phyloP scores from a whole-genome alignment of 1,140 invertebrate genomes.

The Maconellicoccus hirsutus region DNA sequence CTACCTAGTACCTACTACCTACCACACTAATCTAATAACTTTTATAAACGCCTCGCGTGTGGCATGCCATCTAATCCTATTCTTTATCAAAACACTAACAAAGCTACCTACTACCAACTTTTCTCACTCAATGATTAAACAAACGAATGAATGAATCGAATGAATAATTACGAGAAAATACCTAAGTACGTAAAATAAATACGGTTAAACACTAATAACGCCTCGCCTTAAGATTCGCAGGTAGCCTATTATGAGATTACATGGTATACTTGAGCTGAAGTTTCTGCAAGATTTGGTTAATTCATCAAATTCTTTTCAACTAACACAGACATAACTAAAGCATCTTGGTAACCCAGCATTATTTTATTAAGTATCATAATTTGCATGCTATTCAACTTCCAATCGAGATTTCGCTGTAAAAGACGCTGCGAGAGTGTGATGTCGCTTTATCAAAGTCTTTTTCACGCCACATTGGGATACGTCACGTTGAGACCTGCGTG shows the following conservation, averaged over 20 bases:
- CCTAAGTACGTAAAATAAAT: too few relatives aligned
- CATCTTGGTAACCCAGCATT: background rate
- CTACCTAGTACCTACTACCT: background rate
- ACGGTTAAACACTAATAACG: background rate
- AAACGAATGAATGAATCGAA: background rate
- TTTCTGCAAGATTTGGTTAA: background rate
- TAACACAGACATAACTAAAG: constrained; percentile 9
- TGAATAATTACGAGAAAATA: too few relatives aligned
- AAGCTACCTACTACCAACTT: background rate
- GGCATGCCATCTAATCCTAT: background rate
- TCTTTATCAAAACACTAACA: background rate
- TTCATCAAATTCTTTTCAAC: constrained; percentile 6
- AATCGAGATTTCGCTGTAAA: too few relatives aligned
- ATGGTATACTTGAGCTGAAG: constrained; percentile 8
- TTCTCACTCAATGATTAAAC: too few relatives aligned
- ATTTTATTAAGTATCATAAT: background rate
- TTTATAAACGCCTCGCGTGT: background rate
- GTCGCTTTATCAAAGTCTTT: too few relatives aligned
- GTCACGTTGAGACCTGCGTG: too few relatives aligned
- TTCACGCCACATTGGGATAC: too few relatives aligned
- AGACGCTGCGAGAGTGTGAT: too few relatives aligned
- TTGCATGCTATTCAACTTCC: background rate
- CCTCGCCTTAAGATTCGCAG: background rate
- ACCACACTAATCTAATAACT: background rate
- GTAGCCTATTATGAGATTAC: background rate